These are phyloP conservation scores for Cnemophilus loriae DNA, from an alignment of 2,113 vertebrate genomes.

Conservation along the genomic window DNA sequence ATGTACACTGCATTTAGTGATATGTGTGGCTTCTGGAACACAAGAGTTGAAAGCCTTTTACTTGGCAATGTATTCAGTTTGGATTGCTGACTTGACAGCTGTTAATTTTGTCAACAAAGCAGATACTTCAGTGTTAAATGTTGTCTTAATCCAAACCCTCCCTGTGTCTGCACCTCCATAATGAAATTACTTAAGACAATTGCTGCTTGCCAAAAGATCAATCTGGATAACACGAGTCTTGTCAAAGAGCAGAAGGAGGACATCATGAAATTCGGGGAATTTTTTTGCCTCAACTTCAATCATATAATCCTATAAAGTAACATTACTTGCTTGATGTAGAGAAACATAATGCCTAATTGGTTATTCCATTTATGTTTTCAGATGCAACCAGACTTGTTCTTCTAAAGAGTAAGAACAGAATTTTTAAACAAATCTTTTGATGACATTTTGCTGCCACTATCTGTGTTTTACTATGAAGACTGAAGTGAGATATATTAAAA, in stretches of 20 bases:
- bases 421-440: neutral
- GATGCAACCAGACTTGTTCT: neutral
- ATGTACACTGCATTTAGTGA: neutral
- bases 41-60: neutral
- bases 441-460: neutral
- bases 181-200: neutral
- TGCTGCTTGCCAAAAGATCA: neutral
- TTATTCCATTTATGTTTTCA: neutral
- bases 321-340: neutral
- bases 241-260: neutral
- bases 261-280: neutral
- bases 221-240: neutral
- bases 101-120: constrained; percentile 5
- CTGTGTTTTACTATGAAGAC: neutral
- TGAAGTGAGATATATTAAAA: neutral
- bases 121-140: neutral
- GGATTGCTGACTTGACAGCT: neutral
- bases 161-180: neutral
- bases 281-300: neutral
- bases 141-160: neutral
- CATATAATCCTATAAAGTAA: neutral
- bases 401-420: neutral
- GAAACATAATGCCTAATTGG: neutral
- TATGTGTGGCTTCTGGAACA: neutral
- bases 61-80: neutral